Evolutionary conservation across 1,140 invertebrate genomes (phyloP), one percentile per base, ranked within the genome.

Genomic region (Phymastichus coffea): DNA sequence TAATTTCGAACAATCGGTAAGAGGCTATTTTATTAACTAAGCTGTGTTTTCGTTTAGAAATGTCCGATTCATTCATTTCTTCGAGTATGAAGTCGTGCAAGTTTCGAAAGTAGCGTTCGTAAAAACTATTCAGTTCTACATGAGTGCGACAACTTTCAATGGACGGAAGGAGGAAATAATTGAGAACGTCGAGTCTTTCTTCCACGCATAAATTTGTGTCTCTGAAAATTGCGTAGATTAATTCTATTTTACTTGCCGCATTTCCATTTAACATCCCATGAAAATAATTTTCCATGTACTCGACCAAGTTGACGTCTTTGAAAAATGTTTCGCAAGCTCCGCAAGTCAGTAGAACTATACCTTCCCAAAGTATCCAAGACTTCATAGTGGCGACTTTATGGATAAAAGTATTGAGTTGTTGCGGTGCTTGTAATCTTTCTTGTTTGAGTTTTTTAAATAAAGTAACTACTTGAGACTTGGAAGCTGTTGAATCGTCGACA

Each of bases 1-100:
- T 69, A 14, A 70, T 54, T 26, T 69, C 70, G 14, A 80, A 40
- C 10, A 81, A 60, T 61, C 71, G 61, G 25, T 70, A 81, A 33
- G 67, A 66, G 17, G 71, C 72, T 10, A 76, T 76, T 48, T 71
- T 74, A 10, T 73, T 74, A 10, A 77, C 64, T 1, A 58, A 8
- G 10, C 1, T 35, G 3, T 33, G 12, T 12, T n/a, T 25, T 14
- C 26, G 38, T 15, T 43, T 23, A 14, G 2, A 2, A 1, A 0
- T 9, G 1, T 26, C 48, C 3, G 1, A 17, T 3, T 48, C 25
- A n/a, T 25, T 46, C 43, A 46, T 10, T 0, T 6, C 10, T 10
- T 46, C 23, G 0, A 14, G 20, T 8, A 57, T 1, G 3, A 43
- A 12, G 4, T 6, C 38, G 0, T 12, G 3, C 1, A 58, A 20